Percentiles rank a stretch among this genome's conserved stretches.
These are phyloP conservation scores for Takifugu ocellatus DNA, from an alignment of 2,797 vertebrate species.

Conservation along the genomic window DNA sequence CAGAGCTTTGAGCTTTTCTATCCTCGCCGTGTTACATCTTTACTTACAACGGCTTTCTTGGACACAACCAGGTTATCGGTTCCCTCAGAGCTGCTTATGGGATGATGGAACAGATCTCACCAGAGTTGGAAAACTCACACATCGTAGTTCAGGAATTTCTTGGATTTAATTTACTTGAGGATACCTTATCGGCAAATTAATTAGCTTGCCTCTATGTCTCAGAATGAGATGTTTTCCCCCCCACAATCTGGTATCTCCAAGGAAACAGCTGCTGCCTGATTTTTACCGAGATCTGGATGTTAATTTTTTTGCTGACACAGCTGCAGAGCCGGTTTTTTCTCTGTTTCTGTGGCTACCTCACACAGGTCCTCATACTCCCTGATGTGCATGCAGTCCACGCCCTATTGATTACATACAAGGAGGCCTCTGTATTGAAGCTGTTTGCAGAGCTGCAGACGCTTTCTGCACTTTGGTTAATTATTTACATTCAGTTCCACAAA, in stretches of 20 bases:
- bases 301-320: slow-evolving; percentile 53
- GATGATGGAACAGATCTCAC: slow-evolving; percentile 7
- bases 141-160: slow-evolving; percentile 17
- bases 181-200: slow-evolving; percentile 22
- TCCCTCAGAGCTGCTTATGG: slow-evolving; percentile 35
- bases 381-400: slow-evolving; percentile 37
- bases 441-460: slow-evolving; percentile 66
- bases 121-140: slow-evolving; percentile 6
- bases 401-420: slow-evolving; percentile 64
- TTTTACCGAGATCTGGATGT: slow-evolving; percentile 32
- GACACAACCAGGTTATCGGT: slow-evolving; percentile 32
- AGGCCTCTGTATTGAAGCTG: slow-evolving; percentile 56
- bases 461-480: slow-evolving; percentile 70
- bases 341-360: slow-evolving; percentile 43
- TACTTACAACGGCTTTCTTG: slow-evolving; percentile 53
- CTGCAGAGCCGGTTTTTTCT: slow-evolving; percentile 60
- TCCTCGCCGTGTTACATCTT: slow-evolving; percentile 41
- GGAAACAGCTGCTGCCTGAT: slow-evolving; percentile 46
- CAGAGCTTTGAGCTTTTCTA: slow-evolving; percentile 40
- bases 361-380: slow-evolving; percentile 38
- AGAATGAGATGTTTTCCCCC: slow-evolving; percentile 30
- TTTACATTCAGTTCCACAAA: slow-evolving; percentile 67
- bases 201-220: slow-evolving; percentile 38
- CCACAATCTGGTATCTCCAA: slow-evolving; percentile 35
- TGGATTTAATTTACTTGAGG: slow-evolving; percentile 27